phyloP scores from a whole-genome alignment of 2,113 vertebrate genomes.

The Siniperca chuatsi region DNA sequence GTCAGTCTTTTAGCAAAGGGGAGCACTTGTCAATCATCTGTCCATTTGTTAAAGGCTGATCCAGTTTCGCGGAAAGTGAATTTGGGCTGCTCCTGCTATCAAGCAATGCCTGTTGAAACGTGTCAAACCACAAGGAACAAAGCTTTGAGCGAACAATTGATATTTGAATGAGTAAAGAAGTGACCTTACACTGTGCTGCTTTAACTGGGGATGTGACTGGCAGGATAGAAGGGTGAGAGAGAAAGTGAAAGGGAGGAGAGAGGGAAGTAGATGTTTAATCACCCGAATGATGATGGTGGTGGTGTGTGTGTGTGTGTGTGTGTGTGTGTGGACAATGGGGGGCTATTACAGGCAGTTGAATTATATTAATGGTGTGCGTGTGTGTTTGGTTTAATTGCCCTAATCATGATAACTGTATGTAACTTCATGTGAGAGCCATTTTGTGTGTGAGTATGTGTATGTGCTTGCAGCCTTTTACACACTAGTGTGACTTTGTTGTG shows the following conservation, averaged over 20 bases:
- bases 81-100: not conserved
- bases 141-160: not conserved
- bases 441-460: not conserved
- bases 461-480: conserved; percentile 5
- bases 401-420: conserved; percentile 30
- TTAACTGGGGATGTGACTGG: not conserved
- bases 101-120: not conserved
- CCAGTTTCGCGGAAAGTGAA: not conserved
- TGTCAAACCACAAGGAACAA: not conserved
- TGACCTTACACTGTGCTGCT: not conserved
- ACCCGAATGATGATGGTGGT: not conserved
- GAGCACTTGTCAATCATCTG: not conserved
- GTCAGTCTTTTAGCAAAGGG: not conserved
- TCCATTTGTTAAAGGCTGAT: not conserved
- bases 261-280: not conserved
- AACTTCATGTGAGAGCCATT: not conserved
- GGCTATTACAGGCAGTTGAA: conserved; percentile 23
- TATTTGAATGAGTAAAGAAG: not conserved
- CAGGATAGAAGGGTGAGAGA: not conserved
- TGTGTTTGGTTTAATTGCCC: conserved; percentile 44
- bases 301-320: not conserved
- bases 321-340: not conserved
- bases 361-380: conserved; percentile 7
- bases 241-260: not conserved
- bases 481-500: conserved; percentile 41